Conservation (phyloP, 2,888 invertebrate species). For the Rhamphomyia laevipes region DNA sequence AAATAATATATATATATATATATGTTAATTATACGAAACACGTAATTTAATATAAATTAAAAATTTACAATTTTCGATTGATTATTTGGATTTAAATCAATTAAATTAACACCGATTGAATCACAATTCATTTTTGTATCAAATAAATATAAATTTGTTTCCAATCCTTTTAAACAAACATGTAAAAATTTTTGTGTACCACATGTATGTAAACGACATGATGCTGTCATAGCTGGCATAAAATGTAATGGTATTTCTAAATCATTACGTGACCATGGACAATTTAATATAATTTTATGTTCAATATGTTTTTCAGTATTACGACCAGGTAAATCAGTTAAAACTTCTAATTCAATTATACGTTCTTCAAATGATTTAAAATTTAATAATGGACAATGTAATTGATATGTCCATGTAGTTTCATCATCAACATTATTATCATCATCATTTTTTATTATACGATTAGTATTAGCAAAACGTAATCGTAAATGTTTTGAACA, state of each 20-base stretch:
- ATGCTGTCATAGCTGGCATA: slow-evolving; percentile 67
- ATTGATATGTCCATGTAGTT: slow-evolving; percentile 23
- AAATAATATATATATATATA: background rate
- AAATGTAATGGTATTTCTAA: slow-evolving; percentile 67
- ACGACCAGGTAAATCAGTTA: slow-evolving; percentile 63
- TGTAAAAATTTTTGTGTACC: slow-evolving; percentile 77
- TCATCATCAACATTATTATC: slow-evolving; percentile 16
- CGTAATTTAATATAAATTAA: background rate
- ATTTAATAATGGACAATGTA: slow-evolving; percentile 45
- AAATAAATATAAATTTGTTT: slow-evolving; percentile 40
- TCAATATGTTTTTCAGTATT: slow-evolving; percentile 58
- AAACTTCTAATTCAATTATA: slow-evolving; percentile 49
- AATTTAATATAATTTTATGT: slow-evolving; percentile 65
- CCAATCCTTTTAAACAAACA: slow-evolving; percentile 53
- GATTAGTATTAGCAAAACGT: slow-evolving; percentile 20
- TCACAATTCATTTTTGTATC: slow-evolving; percentile 46
- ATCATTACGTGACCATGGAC: slow-evolving; percentile 67
- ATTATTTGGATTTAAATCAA: slow-evolving; percentile 53
- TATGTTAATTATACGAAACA: background rate
- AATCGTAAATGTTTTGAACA: slow-evolving; percentile 37
- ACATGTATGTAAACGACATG: slow-evolving; percentile 73
- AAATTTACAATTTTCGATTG: slow-evolving; percentile 45
- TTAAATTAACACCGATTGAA: slow-evolving; percentile 47
- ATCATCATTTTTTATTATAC: too few species aligned
- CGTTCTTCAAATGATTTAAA: slow-evolving; percentile 55